These are phyloP conservation scores for Drosophila triauraria DNA, from an alignment of 1,140 invertebrate genomes.

Conservation along the genomic window DNA sequence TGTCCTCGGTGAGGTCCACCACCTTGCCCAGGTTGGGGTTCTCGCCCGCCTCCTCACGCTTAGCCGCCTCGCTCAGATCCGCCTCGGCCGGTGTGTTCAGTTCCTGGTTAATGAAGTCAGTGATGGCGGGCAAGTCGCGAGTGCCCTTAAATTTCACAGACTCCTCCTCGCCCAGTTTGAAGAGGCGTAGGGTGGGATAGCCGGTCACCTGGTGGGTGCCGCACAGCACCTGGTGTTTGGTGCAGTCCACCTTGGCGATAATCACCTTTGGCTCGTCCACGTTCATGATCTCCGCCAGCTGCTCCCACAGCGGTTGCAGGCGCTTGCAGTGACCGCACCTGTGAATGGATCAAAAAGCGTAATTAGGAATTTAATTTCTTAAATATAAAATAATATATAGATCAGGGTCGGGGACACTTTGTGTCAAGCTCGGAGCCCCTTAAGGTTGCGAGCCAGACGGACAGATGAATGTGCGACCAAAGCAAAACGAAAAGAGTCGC, in stretches of 20 bases:
- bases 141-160: constrained; percentile 89
- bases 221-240: constrained; percentile 89
- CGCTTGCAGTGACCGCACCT: constrained; percentile 91
- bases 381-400: too few species aligned
- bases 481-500: too few species aligned
- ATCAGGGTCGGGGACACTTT: too few species aligned
- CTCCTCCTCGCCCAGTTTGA: constrained; percentile 87
- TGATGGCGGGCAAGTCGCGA: constrained; percentile 90
- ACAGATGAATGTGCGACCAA: too few species aligned
- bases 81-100: constrained; percentile 76
- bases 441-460: too few species aligned
- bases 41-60: constrained; percentile 70
- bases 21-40: constrained; percentile 84
- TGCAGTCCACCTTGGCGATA: constrained; percentile 93
- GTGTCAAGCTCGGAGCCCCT: too few species aligned
- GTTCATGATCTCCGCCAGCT: constrained; percentile 90
- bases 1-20: constrained; percentile 90
- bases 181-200: constrained; percentile 90
- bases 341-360: neutral
- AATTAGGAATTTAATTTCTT: too few species aligned
- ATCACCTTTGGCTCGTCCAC: constrained; percentile 87
- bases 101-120: constrained; percentile 91
- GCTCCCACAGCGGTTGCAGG: constrained; percentile 90
- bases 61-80: constrained; percentile 45
- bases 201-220: constrained; percentile 91